Evolutionary conservation across 2,797 vertebrate species (phyloP).

Genomic region (Monodelphis domestica): DNA sequence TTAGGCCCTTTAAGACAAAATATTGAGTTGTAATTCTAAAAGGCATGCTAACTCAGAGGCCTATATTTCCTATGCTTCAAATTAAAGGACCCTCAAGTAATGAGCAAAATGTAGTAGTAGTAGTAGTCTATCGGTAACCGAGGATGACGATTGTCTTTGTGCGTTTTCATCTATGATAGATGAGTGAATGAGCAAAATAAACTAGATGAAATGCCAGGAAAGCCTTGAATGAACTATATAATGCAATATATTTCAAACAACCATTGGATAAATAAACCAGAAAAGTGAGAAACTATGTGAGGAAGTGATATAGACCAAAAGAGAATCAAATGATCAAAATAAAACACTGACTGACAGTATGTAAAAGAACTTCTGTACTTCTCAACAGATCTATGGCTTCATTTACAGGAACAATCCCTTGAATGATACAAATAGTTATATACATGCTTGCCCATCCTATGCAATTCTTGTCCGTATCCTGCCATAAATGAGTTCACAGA

Average conservation of each 20-base stretch:
- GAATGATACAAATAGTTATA: background rate
- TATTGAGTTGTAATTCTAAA: background rate
- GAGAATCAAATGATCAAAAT: background rate
- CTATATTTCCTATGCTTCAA: too few species aligned
- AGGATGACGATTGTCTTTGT: too few species aligned
- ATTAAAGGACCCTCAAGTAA: background rate
- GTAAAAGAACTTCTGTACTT: background rate
- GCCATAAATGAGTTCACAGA: background rate
- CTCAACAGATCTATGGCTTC: background rate
- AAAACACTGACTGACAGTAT: background rate
- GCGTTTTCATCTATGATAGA: too few species aligned
- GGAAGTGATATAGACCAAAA: background rate
- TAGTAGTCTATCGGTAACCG: too few species aligned
- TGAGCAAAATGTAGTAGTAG: constrained; percentile 59
- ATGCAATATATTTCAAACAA: background rate
- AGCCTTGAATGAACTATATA: background rate
- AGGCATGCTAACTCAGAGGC: background rate
- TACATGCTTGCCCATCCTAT: background rate
- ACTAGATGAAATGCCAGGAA: constrained; percentile 27
- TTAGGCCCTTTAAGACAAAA: background rate
- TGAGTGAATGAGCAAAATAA: constrained; percentile 57
- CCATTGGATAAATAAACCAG: constrained; percentile 24
- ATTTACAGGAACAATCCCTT: background rate
- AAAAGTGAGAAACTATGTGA: constrained; percentile 1
- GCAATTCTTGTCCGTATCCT: background rate